Conservation (phyloP, 2,797 vertebrate species). For the Sebastes trivittatus region DNA sequence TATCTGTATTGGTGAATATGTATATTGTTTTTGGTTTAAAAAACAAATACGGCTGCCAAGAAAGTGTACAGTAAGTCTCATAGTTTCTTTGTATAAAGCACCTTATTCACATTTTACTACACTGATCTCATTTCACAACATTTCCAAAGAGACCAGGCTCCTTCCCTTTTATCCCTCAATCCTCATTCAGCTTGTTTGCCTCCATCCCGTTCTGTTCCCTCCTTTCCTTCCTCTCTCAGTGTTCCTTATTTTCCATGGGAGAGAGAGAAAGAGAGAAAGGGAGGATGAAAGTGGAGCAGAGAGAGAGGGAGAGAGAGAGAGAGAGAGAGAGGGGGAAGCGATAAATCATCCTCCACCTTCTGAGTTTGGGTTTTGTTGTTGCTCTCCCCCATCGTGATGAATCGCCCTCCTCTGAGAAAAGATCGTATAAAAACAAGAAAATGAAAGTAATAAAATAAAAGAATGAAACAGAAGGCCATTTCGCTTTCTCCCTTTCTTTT, state of each 20-base stretch:
- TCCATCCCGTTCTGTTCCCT: background rate
- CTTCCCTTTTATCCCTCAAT: background rate
- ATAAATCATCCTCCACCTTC: slow-evolving; percentile 76
- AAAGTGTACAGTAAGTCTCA: background rate
- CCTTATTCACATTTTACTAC: background rate
- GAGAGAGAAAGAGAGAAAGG: background rate
- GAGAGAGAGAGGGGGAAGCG: background rate
- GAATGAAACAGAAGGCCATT: slow-evolving; percentile 60
- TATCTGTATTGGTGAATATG: background rate
- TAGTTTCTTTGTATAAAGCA: background rate
- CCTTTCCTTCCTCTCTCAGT: background rate
- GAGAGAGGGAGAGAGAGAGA: background rate
- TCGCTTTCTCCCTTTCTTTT: slow-evolving; percentile 8
- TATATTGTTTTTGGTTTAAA: background rate
- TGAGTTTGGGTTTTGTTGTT: slow-evolving; percentile 72
- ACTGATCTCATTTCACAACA: background rate
- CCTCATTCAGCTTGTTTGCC: background rate
- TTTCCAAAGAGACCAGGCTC: background rate
- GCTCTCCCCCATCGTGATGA: slow-evolving; percentile 71
- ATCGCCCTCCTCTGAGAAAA: slow-evolving; percentile 72
- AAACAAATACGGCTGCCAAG: background rate
- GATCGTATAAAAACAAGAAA: slow-evolving; percentile 75
- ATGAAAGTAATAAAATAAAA: slow-evolving; percentile 79
- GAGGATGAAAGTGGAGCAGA: slow-evolving; percentile 2
- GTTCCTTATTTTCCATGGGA: background rate